Evolutionary conservation across 2,113 vertebrate species (phyloP).

Genomic region (Brienomyrus brachyistius): DNA sequence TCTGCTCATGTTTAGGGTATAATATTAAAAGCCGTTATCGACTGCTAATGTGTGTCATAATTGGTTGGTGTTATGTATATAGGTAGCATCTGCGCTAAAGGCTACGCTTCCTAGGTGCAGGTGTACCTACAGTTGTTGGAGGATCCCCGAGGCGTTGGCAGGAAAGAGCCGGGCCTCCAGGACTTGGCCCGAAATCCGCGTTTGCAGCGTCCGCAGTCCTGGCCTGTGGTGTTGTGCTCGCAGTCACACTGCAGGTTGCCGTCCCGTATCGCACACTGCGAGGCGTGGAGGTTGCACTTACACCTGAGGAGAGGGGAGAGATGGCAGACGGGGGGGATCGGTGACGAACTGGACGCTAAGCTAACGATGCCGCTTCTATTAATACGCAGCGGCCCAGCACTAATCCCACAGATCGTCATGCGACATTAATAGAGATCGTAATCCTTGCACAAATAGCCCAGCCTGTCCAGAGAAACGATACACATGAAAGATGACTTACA

Average conservation of each 20-base stretch:
- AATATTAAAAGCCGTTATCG: background rate
- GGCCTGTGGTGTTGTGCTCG: slow-evolving; percentile 95
- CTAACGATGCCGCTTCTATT: background rate
- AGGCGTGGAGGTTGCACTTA: slow-evolving; percentile 95
- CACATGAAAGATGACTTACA: slow-evolving; percentile 8
- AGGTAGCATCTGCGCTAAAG: background rate
- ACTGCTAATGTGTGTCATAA: background rate
- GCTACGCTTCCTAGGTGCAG: background rate
- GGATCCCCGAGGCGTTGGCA: slow-evolving; percentile 82
- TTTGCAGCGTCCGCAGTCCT: slow-evolving; percentile 92
- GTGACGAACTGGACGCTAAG: slow-evolving; percentile 2
- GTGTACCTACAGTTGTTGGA: slow-evolving; percentile 84
- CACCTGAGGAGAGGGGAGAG: slow-evolving; percentile 63
- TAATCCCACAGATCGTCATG: background rate
- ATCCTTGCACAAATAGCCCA: background rate
- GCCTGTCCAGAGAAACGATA: background rate
- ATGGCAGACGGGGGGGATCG: background rate
- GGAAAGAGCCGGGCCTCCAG: slow-evolving; percentile 91
- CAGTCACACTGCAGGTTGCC: slow-evolving; percentile 93
- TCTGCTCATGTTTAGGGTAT: background rate
- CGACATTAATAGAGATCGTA: background rate
- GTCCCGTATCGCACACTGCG: slow-evolving; percentile 79
- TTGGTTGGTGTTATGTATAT: background rate
- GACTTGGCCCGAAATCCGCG: slow-evolving; percentile 88
- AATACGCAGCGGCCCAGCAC: background rate